Percentiles rank a stretch among this genome's conserved stretches.
Evolutionary conservation across 2,888 invertebrate species (phyloP).

Genomic region (Tetanocera ferruginea): DNA sequence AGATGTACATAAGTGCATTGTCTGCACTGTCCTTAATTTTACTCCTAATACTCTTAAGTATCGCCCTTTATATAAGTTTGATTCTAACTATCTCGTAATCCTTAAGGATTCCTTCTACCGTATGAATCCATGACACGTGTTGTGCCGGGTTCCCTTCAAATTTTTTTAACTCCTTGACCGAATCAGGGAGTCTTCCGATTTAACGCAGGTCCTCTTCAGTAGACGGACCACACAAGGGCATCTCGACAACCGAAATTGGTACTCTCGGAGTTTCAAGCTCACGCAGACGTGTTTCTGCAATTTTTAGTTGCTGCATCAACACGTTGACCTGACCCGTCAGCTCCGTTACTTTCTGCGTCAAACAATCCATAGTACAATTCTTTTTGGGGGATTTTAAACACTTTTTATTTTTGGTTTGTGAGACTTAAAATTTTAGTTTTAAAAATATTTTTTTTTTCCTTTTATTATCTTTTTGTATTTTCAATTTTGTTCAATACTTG

Average conservation of each 20-base stretch:
- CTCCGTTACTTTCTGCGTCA: neutral
- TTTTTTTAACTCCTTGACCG: slow-evolving; percentile 22
- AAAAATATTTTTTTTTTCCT: too few relatives aligned
- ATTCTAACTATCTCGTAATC: neutral
- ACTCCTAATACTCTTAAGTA: neutral
- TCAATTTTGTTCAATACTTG: too few relatives aligned
- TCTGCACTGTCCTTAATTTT: neutral
- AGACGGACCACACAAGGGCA: neutral
- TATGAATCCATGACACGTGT: slow-evolving; percentile 8
- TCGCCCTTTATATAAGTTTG: neutral
- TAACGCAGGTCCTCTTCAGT: slow-evolving; percentile 20
- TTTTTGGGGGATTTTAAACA: too few relatives aligned
- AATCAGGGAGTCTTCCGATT: slow-evolving; percentile 22
- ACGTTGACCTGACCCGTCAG: neutral
- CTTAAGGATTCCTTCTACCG: neutral
- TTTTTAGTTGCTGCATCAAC: neutral
- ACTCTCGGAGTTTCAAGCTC: neutral
- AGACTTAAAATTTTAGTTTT: too few relatives aligned
- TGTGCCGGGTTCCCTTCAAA: slow-evolving; percentile 24
- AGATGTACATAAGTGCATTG: neutral
- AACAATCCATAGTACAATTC: neutral
- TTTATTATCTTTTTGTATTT: too few relatives aligned
- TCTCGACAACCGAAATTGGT: neutral
- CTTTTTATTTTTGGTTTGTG: too few relatives aligned
- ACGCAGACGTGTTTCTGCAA: neutral